phyloP scores from a whole-genome alignment of 2,888 invertebrate genomes.

The Cancer borealis region DNA sequence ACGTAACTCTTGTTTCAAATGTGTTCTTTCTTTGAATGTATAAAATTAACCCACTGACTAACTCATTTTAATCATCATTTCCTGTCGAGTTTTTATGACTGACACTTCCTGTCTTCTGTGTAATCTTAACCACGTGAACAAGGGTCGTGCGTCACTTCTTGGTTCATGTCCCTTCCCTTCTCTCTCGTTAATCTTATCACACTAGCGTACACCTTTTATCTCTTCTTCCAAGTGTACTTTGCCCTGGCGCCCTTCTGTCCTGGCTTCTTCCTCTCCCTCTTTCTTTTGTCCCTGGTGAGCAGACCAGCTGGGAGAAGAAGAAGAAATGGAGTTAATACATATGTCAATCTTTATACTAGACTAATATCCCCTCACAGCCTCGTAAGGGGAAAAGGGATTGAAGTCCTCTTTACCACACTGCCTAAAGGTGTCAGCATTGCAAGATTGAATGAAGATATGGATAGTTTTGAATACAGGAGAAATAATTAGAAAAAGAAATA shows the following conservation, averaged over 20 bases:
- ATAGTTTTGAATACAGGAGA: too few relatives aligned
- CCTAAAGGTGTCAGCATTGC: too few relatives aligned
- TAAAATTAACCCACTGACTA: background rate
- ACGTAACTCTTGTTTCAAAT: background rate
- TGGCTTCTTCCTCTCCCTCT: conserved; percentile 93
- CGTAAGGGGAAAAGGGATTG: too few relatives aligned
- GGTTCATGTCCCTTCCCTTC: background rate
- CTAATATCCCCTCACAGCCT: too few relatives aligned
- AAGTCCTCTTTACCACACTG: too few relatives aligned
- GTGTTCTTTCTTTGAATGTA: background rate
- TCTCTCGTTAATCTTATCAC: background rate
- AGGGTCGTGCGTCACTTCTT: background rate
- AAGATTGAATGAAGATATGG: too few relatives aligned
- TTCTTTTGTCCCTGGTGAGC: conserved; percentile 88
- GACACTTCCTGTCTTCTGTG: background rate
- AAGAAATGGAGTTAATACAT: background rate
- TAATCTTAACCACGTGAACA: background rate
- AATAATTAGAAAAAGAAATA: too few relatives aligned
- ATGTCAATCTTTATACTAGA: too few relatives aligned
- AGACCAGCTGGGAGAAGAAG: conserved; percentile 86
- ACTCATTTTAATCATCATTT: background rate
- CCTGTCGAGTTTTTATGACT: background rate
- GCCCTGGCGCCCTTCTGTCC: conserved; percentile 94
- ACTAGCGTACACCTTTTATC: conserved; percentile 79
- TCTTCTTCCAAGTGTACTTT: conserved; percentile 95